Evolutionary conservation across 2,113 vertebrate genomes (phyloP), one percentile per base, ranked within the genome.

Genomic region (Megalops atlanticus): DNA sequence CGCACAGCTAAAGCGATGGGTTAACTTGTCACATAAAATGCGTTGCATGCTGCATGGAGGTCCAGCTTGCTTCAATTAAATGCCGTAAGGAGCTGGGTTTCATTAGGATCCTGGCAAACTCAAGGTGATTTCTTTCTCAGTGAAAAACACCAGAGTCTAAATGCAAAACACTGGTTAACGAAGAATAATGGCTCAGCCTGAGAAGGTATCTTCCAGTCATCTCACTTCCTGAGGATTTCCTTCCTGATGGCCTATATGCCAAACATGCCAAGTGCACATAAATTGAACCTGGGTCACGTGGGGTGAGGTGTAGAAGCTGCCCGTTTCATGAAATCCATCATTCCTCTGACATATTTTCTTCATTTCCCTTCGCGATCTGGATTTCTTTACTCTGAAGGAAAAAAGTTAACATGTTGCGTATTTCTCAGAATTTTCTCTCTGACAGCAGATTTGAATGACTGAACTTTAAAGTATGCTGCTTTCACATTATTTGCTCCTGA

Each of bases 11-110:
- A 92, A 92, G 89, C 88, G 91, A 93, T 89, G 91, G 83, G 91
- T 91, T 91, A 94, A 90, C 88, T 92, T 94, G 92, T 94, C 92
- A 91, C 91, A 93, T 92, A 92, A 92, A 91, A 92, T 87, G 87
- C 85, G 89, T 91, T 90, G 90, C 92, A 91, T 89, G 87, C 91
- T 88, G 88, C 93, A 85, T 84, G 93, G 94, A 94, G 93, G 94
- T 95, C 93, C 94, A 95, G 91, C 93, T 94, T 94, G 93, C 78
- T 93, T 91, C 88, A 92, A 94, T 95, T 95, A 94, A 92, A 92
- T 91, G 86, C 87, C 91, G 81, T 87, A 89, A 80, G 87, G 84
- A 85, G 91, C 90, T 94, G 94, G 89, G 88, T 94, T 91, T 92
- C 92, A 95, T 95, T 87, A 91, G 81, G 82, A 87, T 89, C 88